phyloP scores from a whole-genome alignment of 1,140 invertebrate genomes.

The Galleria mellonella region DNA sequence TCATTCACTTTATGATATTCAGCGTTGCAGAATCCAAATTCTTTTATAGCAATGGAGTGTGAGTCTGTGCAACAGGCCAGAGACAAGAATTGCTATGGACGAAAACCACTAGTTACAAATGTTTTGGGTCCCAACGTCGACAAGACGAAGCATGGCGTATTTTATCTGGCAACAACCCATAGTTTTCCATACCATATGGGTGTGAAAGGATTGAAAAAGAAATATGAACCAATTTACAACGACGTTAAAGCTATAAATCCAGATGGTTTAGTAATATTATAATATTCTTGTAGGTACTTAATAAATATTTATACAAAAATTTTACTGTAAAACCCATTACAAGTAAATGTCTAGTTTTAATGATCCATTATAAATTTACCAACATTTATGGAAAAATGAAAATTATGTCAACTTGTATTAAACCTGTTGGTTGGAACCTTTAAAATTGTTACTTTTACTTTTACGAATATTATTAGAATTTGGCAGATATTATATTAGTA shows the following conservation, averaged over 20 bases:
- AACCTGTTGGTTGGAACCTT: too few species aligned
- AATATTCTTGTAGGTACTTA: too few species aligned
- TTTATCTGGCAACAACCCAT: conserved; percentile 12
- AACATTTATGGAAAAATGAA: too few species aligned
- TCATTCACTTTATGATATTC: conserved; percentile 7
- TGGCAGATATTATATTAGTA: too few species aligned
- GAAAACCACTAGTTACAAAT: conserved; percentile 14
- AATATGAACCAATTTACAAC: conserved; percentile 2
- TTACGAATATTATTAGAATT: too few species aligned
- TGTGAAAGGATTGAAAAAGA: conserved; percentile 12
- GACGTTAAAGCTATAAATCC: not conserved
- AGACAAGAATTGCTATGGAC: conserved; percentile 13
- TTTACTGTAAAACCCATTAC: too few species aligned
- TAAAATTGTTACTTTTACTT: too few species aligned
- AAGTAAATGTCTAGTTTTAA: too few species aligned
- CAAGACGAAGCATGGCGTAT: conserved; percentile 14
- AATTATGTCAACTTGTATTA: too few species aligned
- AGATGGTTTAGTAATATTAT: not conserved
- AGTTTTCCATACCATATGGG: conserved; percentile 14
- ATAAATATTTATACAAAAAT: too few species aligned
- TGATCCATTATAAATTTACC: too few species aligned
- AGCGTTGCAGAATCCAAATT: conserved; percentile 8
- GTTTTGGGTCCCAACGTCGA: conserved; percentile 10
- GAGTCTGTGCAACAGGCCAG: conserved; percentile 19
- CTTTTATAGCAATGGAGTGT: conserved; percentile 16